Evolutionary conservation across 2,888 invertebrate species (phyloP), one percentile per base, ranked within the genome.

Genomic region (Cylindroiulus punctatus): DNA sequence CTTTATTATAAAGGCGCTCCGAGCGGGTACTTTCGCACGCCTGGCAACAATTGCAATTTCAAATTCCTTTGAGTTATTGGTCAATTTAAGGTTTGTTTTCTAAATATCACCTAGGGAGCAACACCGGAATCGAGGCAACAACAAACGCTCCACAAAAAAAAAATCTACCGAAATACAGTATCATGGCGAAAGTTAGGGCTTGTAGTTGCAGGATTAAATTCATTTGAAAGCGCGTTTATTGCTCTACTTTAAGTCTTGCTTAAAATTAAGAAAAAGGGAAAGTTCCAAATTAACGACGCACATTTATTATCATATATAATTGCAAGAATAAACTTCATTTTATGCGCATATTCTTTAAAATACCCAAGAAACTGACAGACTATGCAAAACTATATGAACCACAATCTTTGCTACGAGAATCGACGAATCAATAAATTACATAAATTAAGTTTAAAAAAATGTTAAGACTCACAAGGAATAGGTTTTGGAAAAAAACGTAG

Each of bases 51-150:
- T 76, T 30, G 76, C 76, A 30, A 76, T 76, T 76, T 76, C 2
- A 76, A 76, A 26, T 14, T 76, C 14, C 14, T 14, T 30, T 76
- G 76, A 76, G 30, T 76, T 76, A 76, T 76, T 76, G 76, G 76
- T 76, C 76, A 76, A 76, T 76, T 76, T 76, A 30, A n/a, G 26
- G 76, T 22, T 76, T 12, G 76, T 14, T 30, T n/a, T 14, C 26
- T 76, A 76, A 76, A 76, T 76, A 76, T 26, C 76, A 30, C 76
- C 76, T 76, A 30, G 76, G 76, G 76, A 76, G 26, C 76, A 76
- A 22, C 76, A 17, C 76, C 22, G 14, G 14, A 76, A 26, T 14
- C 30, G 30, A 76, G 57, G 76, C 76, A 30, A 30, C 22, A 76
- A 76, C 76, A 30, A 76, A 76, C 76, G 12, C 30, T 76, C 10